Evolutionary conservation across 2,888 invertebrate species (phyloP), one percentile per base, ranked within the genome.

Genomic region (Agonopterix heracliana): DNA sequence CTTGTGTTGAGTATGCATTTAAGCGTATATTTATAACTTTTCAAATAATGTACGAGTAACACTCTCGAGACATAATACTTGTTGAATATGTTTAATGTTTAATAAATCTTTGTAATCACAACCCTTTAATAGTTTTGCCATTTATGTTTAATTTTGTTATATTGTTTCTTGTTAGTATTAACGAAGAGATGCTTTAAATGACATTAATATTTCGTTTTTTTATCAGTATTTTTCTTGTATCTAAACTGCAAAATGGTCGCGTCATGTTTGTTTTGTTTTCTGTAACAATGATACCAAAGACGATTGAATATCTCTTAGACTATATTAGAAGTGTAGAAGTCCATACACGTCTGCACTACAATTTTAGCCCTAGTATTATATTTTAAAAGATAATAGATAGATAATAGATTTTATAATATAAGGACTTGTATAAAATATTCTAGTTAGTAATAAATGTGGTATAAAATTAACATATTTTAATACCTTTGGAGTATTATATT

Each of bases 231-330:
- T 64, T 78, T 59, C 55, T 59, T 49, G 54, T 64, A 60, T 54
- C 52, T 60, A 60, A 61, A 61, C 63, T 70, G 67, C 64, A 71
- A 26, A 61, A 62, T 66, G 74, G 74, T 76, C 69, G 73, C 68
- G 66, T 66, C 68, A 57, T 46, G 46, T 55, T 52, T 68, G 64
- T 73, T 77, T 71, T 74, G 70, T 78, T 81, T 78, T 81, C 74
- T 80, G 71, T 81, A 81, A 81, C 78, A 78, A 78, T 85, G 74
- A 88, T 88, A 88, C 88, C 88, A 88, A 88, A 88, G 88, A 88
- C 79, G 78, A 78, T 86, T 80, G 86, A 87, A 85, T 86, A 86
- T 86, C 87, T 82, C 78, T 69, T 76, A 79, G 77, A 66, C 73
- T 79, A n/a, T n/a, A n/a, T n/a, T n/a, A 66, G 70, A 68, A 64